phyloP scores from a whole-genome alignment of 1,140 invertebrate species.

The Tetragnatha versicolor region DNA sequence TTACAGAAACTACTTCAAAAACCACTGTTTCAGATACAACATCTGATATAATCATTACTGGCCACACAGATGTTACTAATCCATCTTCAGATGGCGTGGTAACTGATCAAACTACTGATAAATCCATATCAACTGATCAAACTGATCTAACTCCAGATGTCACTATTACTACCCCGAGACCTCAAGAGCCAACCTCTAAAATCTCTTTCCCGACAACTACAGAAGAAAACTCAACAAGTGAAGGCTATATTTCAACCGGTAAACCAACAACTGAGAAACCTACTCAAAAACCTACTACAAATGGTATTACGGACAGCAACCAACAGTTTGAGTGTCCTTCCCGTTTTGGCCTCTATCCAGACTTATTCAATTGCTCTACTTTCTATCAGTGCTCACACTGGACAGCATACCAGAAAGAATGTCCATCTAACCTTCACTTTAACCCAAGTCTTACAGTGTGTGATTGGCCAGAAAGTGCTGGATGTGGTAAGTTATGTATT shows the following conservation, averaged over 20 bases:
- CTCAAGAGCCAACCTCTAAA: background rate
- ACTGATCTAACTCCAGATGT: background rate
- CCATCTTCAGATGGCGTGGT: no score
- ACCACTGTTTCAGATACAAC: background rate
- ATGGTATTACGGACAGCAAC: no score
- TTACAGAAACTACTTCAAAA: background rate
- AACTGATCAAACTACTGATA: no score
- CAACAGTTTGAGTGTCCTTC: conserved; percentile 10
- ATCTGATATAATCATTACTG: background rate
- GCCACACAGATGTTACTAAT: no score
- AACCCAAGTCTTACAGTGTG: conserved; percentile 67
- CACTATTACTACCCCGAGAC: background rate
- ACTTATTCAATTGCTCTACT: conserved; percentile 59
- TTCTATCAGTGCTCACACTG: conserved; percentile 62
- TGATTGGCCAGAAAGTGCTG: conserved; percentile 64
- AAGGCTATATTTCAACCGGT: no score
- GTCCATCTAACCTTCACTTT: conserved; percentile 68
- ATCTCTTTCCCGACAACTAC: no score
- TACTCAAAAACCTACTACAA: no score
- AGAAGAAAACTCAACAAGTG: background rate
- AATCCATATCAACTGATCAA: background rate
- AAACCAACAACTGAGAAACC: background rate
- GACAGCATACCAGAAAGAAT: conserved; percentile 65
- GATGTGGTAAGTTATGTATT: conserved; percentile 48
- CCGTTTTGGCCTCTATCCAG: conserved; percentile 54